Conservation (phyloP, 1,140 invertebrate genomes). For the Harpegnathos saltator region DNA sequence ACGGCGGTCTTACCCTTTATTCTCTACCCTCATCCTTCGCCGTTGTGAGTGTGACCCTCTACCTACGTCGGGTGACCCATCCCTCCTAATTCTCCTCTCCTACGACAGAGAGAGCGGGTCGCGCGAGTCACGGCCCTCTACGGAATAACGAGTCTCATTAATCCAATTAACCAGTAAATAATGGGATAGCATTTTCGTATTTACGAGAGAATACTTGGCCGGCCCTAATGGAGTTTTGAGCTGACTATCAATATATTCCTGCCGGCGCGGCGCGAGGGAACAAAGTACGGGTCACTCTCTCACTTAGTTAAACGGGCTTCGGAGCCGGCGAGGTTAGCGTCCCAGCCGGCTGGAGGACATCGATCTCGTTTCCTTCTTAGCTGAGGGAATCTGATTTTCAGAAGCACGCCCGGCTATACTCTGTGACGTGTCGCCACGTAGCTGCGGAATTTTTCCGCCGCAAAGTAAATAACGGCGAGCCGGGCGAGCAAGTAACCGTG, state of each 20-base stretch:
- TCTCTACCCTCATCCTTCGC: slow-evolving; percentile 67
- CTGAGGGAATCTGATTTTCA: slow-evolving; percentile 65
- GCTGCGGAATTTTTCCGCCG: not conserved
- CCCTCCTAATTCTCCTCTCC: slow-evolving; percentile 69
- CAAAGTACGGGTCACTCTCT: slow-evolving; percentile 85
- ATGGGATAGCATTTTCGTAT: slow-evolving; percentile 86
- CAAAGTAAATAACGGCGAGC: not conserved
- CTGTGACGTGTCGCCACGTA: not conserved
- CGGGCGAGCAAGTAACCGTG: too few relatives aligned
- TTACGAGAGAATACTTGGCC: slow-evolving; percentile 83
- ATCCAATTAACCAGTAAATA: slow-evolving; percentile 87
- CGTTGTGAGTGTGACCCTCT: slow-evolving; percentile 43
- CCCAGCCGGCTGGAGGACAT: slow-evolving; percentile 73
- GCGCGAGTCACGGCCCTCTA: slow-evolving; percentile 81
- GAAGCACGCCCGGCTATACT: slow-evolving; percentile 32
- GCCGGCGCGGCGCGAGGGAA: slow-evolving; percentile 77
- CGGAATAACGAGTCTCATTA: slow-evolving; percentile 86
- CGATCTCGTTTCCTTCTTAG: slow-evolving; percentile 75
- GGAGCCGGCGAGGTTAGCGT: slow-evolving; percentile 54
- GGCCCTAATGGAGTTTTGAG: slow-evolving; percentile 86
- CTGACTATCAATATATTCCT: slow-evolving; percentile 87
- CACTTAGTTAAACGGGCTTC: slow-evolving; percentile 80
- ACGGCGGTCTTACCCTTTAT: slow-evolving; percentile 76
- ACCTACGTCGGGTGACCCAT: slow-evolving; percentile 53
- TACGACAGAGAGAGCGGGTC: slow-evolving; percentile 69